phyloP scores from a whole-genome alignment of 2,113 vertebrate species.

The Trachemys scripta region DNA sequence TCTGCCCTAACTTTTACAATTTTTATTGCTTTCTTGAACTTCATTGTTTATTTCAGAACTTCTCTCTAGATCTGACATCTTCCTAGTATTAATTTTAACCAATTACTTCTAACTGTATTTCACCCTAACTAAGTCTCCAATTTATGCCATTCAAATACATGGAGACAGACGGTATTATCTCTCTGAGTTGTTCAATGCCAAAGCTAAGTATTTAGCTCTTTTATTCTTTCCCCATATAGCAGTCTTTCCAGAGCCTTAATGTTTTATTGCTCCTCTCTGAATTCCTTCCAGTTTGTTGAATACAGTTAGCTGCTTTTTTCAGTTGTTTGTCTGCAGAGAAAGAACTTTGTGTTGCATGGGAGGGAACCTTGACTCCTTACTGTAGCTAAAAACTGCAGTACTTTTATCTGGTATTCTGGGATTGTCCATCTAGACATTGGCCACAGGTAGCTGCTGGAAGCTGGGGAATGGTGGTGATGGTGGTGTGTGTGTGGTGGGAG shows the following conservation, averaged over 20 bases:
- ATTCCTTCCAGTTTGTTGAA: not conserved
- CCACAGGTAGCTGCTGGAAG: not conserved
- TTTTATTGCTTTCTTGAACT: not conserved
- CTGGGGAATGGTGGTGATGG: not conserved
- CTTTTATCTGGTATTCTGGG: not conserved
- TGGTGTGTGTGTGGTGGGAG: not conserved
- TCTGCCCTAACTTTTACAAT: not conserved
- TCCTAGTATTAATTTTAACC: not conserved
- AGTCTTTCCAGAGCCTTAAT: not conserved
- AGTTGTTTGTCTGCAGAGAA: not conserved
- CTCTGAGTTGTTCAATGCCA: not conserved
- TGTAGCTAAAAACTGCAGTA: not conserved
- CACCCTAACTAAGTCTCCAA: not conserved
- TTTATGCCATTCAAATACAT: not conserved
- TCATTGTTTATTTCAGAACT: not conserved
- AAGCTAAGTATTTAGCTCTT: not conserved
- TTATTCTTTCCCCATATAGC: rapidly evolving
- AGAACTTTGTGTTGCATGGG: not conserved
- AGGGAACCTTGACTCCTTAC: not conserved
- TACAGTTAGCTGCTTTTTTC: not conserved
- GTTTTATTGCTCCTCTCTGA: not conserved
- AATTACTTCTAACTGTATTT: not conserved
- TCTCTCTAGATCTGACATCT: not conserved
- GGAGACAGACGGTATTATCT: not conserved
- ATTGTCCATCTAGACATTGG: not conserved